Base-by-base conservation (phyloP, 2,113 vertebrate species). In the Marmota monax region DNA sequence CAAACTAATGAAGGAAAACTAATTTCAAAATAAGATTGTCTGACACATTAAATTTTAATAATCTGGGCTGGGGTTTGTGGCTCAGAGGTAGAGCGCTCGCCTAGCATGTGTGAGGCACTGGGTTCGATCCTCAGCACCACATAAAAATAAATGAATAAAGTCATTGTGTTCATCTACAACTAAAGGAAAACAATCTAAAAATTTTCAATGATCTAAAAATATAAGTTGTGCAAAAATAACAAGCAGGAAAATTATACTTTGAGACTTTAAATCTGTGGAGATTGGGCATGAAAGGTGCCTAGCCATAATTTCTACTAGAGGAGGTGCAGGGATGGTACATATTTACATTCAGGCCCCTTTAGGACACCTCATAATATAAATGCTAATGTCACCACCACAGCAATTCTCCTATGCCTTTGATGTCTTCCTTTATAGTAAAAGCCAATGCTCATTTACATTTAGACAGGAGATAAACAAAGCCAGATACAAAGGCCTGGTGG, bases 1-100 rank as follows among this genome's bases (percentile, higher is more conserved):
- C 27, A 84, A 87, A 27, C 6, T 84, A 88, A 93, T 45, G 80
- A 90, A 97, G 34, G n/a, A 69, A 88, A 92, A 78, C 11, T 42
- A 76, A 73, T 72, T 72, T 85, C 79, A 73, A 94, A 92, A 56
- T 76, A 69, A 77, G 76, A 82, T n/a, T 32, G 27, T 18, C 69
- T 39, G 48, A 89, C 27, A 53, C 42, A 42, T 23, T 48, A 56
- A 29, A 2, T 74, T 63, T 51, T 85, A 58, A 84, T 5, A 45
- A 45, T 8, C 42, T 45, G 42, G 42, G 42, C 42, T 45, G 42
- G 42, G 42, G 42, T 45, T 45, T 45, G 42, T 45, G 42, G 42
- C 42, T 45, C 42, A 1, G 42, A 45, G 42, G 42, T 45, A 45
- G 42, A 45, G 42, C 42, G 7, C 42, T 45, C 42, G 42, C 42